phyloP scores from a whole-genome alignment of 1,140 invertebrate species.

The Platyura marginata region DNA sequence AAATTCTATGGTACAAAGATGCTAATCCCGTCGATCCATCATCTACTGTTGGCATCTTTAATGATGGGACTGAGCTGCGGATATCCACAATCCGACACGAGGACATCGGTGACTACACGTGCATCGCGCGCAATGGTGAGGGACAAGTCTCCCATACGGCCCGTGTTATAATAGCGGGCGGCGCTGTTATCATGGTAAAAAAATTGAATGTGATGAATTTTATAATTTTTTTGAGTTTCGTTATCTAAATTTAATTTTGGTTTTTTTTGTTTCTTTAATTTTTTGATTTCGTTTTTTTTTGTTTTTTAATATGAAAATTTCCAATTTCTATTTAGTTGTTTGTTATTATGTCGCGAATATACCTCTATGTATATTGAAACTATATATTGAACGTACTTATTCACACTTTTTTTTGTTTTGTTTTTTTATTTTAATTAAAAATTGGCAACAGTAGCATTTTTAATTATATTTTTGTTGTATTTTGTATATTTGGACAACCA shows the following conservation, averaged over 20 bases:
- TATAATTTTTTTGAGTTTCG: not conserved
- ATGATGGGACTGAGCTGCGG: constrained; percentile 77
- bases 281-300: not conserved
- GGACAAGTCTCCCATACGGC: constrained; percentile 86
- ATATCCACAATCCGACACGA: constrained; percentile 78
- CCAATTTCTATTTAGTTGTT: not conserved
- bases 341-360: not conserved
- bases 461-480: too few relatives aligned
- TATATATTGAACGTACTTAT: too few relatives aligned
- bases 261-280: not conserved
- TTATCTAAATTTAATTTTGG: not conserved
- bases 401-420: too few relatives aligned
- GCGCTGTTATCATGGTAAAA: constrained; percentile 50
- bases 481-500: too few relatives aligned
- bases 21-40: constrained; percentile 74
- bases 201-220: not conserved
- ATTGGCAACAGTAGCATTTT: too few relatives aligned
- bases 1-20: constrained; percentile 83
- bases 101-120: constrained; percentile 90
- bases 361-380: too few relatives aligned
- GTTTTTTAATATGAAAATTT: constrained; percentile 1
- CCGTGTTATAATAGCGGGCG: constrained; percentile 85
- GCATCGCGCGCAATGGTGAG: constrained; percentile 84
- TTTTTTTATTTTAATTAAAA: too few relatives aligned
- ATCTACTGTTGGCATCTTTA: constrained; percentile 68